phyloP scores from a whole-genome alignment of 2,888 invertebrate genomes.

The Eurytoma adleriae region DNA sequence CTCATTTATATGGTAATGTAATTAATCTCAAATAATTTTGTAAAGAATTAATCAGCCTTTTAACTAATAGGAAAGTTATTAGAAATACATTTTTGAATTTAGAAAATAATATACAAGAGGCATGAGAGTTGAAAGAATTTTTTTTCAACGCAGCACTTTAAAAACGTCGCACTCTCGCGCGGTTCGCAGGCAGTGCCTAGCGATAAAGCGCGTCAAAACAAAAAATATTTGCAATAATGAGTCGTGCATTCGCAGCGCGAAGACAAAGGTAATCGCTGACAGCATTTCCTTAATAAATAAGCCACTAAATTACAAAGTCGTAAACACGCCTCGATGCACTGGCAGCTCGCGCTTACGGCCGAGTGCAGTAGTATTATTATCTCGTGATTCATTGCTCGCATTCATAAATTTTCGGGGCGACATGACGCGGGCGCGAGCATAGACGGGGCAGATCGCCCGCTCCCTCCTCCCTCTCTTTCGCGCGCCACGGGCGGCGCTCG shows the following conservation, averaged over 20 bases:
- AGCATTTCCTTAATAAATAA: conserved; percentile 20
- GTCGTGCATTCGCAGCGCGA: neutral
- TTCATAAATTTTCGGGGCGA: conserved; percentile 70
- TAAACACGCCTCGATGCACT: conserved; percentile 36
- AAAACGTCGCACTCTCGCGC: no score
- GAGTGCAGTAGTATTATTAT: conserved; percentile 65
- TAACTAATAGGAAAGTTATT: no score
- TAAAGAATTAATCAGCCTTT: no score
- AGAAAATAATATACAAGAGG: no score
- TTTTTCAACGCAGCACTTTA: no score
- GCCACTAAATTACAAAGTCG: conserved; percentile 41
- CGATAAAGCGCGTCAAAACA: no score
- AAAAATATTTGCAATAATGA: neutral
- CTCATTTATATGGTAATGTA: neutral
- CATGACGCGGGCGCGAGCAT: conserved; percentile 62
- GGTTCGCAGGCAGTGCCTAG: no score
- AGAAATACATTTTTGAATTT: no score
- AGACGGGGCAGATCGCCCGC: conserved; percentile 27
- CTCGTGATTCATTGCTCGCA: conserved; percentile 71
- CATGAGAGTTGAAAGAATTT: no score
- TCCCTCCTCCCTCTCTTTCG: conserved; percentile 7
- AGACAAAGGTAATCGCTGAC: conserved; percentile 32
- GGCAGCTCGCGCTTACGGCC: neutral
- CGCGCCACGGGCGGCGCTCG: conserved; percentile 52
- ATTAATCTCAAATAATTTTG: conserved; percentile 4